Percentiles rank a stretch among this genome's conserved stretches.
phyloP scores from a whole-genome alignment of 2,888 invertebrate genomes.

The Eupithecia pulchellata region DNA sequence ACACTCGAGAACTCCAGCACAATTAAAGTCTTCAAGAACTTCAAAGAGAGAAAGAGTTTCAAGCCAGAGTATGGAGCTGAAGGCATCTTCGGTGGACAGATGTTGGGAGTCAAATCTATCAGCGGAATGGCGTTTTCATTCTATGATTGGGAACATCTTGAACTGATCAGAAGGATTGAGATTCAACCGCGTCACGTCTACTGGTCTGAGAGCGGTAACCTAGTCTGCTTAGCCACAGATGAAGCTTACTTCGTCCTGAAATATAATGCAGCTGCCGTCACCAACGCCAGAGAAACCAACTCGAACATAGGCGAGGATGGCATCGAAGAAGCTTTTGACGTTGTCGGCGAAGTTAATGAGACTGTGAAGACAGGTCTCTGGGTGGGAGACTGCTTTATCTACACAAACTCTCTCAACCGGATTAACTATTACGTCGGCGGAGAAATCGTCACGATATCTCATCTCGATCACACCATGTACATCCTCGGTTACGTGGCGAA shows the following conservation, averaged over 20 bases:
- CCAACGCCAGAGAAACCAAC: conserved; percentile 90
- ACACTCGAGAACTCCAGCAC: conserved; percentile 95
- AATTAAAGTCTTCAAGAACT: conserved; percentile 98
- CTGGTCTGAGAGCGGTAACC: conserved; percentile 98
- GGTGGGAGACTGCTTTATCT: conserved; percentile 99
- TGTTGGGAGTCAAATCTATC: conserved; percentile 96
- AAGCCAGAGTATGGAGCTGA: conserved; percentile 99
- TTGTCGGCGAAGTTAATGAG: conserved; percentile 95
- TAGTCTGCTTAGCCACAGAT: conserved; percentile 97
- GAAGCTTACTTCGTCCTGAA: conserved; percentile 97
- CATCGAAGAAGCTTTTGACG: conserved; percentile 98
- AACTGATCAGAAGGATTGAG: conserved; percentile 95
- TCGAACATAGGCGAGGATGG: conserved; percentile 94
- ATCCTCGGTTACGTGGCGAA: conserved; percentile 97
- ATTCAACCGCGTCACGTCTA: conserved; percentile 96
- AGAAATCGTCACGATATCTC: conserved; percentile 99
- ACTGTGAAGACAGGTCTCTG: conserved; percentile 97
- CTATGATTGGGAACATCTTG: conserved; percentile 98
- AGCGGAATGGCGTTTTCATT: conserved; percentile 98
- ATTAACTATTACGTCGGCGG: conserved; percentile 99
- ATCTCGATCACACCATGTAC: conserved; percentile 98
- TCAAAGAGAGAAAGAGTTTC: conserved; percentile 98
- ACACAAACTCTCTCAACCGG: conserved; percentile 98
- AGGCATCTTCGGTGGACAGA: conserved; percentile 96
- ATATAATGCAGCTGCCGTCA: conserved; percentile 94